Percentiles rank a stretch among this genome's conserved stretches.
Evolutionary conservation across 2,113 vertebrate genomes (phyloP).

Genomic region (Corvus hawaiiensis): DNA sequence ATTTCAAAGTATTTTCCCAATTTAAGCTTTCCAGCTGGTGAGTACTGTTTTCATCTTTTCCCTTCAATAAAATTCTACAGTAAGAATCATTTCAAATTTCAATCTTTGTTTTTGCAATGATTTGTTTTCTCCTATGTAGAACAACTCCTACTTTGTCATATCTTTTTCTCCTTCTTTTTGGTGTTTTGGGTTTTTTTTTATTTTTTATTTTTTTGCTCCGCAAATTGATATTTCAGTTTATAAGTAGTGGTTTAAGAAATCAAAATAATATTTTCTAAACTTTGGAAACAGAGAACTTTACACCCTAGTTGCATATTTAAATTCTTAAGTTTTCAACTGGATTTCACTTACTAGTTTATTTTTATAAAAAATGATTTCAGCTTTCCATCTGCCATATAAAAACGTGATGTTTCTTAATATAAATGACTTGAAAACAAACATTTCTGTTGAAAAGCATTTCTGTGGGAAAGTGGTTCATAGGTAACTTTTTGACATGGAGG

Average conservation of each 20-base stretch:
- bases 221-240: background rate
- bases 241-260: background rate
- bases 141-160: background rate
- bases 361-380: conserved; percentile 30
- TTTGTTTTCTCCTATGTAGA: background rate
- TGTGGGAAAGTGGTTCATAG: background rate
- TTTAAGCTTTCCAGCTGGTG: background rate
- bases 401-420: conserved; percentile 5
- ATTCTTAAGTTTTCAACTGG: background rate
- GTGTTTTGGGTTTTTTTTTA: no score
- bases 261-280: background rate
- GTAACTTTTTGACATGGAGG: background rate
- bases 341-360: conserved; percentile 32
- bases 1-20: background rate
- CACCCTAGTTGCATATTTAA: background rate
- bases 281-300: background rate
- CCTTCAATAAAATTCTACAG: background rate
- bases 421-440: conserved; percentile 23
- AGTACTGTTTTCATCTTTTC: background rate
- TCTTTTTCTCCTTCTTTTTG: background rate
- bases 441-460: background rate
- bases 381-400: conserved; percentile 20
- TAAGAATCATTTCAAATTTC: background rate
- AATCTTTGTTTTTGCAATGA: background rate
- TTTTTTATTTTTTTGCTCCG: background rate